Conservation (phyloP, 2,113 vertebrate species). For the Diadophis punctatus region DNA sequence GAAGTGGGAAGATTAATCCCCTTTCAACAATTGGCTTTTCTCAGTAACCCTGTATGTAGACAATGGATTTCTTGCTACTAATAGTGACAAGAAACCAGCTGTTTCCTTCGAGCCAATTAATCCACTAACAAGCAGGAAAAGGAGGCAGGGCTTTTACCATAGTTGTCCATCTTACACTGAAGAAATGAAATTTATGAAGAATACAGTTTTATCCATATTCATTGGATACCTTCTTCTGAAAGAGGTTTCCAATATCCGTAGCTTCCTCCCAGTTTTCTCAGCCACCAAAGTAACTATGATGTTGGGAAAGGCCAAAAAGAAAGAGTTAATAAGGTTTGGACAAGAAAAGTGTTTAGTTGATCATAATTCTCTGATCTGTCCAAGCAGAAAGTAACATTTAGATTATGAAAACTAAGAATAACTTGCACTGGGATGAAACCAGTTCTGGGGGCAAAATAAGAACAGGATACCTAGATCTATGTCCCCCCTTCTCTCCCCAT, state of each 20-base stretch:
- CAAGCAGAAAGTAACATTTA: not conserved
- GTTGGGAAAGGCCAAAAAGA: not conserved
- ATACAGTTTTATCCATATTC: not conserved
- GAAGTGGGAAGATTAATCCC: not conserved
- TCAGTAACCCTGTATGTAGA: not conserved
- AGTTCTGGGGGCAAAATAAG: not conserved
- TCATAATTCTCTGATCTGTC: not conserved
- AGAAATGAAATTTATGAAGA: not conserved
- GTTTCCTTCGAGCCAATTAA: not conserved
- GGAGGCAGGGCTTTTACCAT: not conserved
- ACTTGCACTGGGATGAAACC: not conserved
- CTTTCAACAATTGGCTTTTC: not conserved
- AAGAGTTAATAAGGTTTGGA: not conserved
- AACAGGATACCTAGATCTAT: not conserved
- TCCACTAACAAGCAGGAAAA: not conserved
- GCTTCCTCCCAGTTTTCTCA: not conserved
- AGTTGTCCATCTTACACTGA: not conserved
- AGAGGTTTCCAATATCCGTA: not conserved
- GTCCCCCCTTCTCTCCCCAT: not conserved
- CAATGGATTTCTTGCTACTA: not conserved
- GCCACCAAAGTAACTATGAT: not conserved
- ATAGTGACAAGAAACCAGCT: not conserved
- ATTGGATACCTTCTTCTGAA: not conserved
- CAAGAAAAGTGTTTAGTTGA: not conserved
- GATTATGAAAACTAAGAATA: not conserved